Evolutionary conservation across 2,888 invertebrate genomes (phyloP).

Genomic region (Pseudococcus longispinus): DNA sequence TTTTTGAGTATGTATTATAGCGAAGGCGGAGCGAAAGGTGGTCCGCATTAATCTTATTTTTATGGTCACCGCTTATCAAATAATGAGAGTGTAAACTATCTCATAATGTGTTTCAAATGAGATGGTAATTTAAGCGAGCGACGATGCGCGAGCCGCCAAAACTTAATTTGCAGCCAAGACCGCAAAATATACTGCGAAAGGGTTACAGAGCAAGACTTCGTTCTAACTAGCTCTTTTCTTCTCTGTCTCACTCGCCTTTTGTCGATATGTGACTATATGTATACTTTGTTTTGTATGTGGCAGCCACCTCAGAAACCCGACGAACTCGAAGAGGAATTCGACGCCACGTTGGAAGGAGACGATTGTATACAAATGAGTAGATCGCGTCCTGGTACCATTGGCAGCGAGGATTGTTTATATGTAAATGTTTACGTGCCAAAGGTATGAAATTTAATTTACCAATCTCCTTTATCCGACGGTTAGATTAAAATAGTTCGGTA

Average conservation of each 20-base stretch:
- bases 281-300: not conserved
- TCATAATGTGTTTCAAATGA: conserved; percentile 42
- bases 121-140: conserved; percentile 30
- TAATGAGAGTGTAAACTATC: conserved; percentile 42
- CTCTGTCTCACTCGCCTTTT: not conserved
- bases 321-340: conserved; percentile 48
- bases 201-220: not conserved
- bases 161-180: not conserved
- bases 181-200: not conserved
- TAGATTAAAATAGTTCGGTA: not conserved
- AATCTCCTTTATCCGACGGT: not conserved
- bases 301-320: conserved; percentile 46
- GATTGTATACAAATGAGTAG: conserved; percentile 51
- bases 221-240: not conserved
- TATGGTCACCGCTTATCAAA: conserved; percentile 38
- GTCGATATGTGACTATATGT: not conserved
- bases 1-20: not conserved
- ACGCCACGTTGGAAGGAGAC: conserved; percentile 45
- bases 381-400: conserved; percentile 23
- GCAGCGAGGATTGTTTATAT: conserved; percentile 53
- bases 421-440: conserved; percentile 51
- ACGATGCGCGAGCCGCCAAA: not conserved
- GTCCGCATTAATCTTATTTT: conserved; percentile 39
- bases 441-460: conserved; percentile 39
- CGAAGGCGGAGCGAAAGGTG: not conserved